phyloP scores from a whole-genome alignment of 2,797 vertebrate species.

The Spinus olivaceus region DNA sequence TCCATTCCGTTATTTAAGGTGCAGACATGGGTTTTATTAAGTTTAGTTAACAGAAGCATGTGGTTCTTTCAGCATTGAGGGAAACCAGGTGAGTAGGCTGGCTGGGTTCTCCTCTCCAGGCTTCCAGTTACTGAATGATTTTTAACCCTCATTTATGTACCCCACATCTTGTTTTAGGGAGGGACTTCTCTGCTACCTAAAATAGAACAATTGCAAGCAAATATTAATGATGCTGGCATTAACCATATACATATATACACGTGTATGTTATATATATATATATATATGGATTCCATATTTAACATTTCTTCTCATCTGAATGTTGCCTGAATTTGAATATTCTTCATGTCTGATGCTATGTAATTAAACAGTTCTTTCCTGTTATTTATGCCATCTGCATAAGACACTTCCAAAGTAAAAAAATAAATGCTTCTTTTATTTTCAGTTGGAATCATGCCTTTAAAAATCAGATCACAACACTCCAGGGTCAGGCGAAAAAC shows the following conservation, averaged over 20 bases:
- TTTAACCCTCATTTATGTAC: neutral
- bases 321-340: slow-evolving; percentile 2
- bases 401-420: slow-evolving; percentile 48
- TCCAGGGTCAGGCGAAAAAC: slow-evolving; percentile 99
- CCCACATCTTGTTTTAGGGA: neutral
- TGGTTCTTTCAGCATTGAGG: neutral
- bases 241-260: neutral
- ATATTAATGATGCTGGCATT: neutral
- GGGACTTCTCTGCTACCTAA: neutral
- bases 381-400: slow-evolving; percentile 33
- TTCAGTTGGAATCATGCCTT: slow-evolving; percentile 93
- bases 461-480: slow-evolving; percentile 99
- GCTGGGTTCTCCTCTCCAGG: neutral
- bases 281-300: neutral
- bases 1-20: neutral
- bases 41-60: neutral
- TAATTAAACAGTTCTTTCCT: slow-evolving; percentile 53
- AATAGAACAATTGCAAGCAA: neutral
- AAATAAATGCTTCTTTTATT: slow-evolving; percentile 48
- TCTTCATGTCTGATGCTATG: slow-evolving; percentile 12
- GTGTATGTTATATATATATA: neutral
- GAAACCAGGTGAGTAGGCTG: neutral
- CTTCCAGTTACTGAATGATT: neutral
- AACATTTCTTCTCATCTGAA: neutral
- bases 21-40: neutral